Evolutionary conservation across 2,797 vertebrate species (phyloP).

Genomic region (Mycteria americana): DNA sequence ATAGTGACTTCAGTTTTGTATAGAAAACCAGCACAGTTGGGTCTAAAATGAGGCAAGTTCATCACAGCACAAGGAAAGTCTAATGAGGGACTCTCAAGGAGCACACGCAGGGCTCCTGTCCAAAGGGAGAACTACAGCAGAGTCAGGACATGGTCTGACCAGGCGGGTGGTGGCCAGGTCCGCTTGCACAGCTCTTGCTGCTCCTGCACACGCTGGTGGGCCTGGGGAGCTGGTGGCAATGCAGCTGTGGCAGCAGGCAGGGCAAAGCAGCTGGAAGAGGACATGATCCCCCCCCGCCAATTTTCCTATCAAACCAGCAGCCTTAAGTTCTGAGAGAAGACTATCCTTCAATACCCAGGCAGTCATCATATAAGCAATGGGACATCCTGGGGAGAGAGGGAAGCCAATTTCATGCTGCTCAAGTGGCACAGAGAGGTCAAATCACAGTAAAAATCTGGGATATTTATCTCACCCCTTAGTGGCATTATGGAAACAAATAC

Average conservation of each 20-base stretch:
- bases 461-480: not conserved
- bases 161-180: not conserved
- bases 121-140: not conserved
- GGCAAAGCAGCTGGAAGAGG: not conserved
- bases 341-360: not conserved
- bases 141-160: not conserved
- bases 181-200: not conserved
- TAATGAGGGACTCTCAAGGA: not conserved
- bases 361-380: not conserved
- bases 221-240: fast-evolving
- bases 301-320: not conserved
- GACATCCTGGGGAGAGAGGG: not conserved
- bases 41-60: not conserved
- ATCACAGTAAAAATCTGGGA: not conserved
- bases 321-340: not conserved
- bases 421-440: not conserved
- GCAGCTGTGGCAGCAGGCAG: not conserved
- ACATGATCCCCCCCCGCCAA: fast-evolving
- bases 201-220: not conserved
- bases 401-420: not conserved
- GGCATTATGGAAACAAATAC: not conserved
- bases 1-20: not conserved
- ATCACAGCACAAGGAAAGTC: not conserved
- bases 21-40: not conserved
- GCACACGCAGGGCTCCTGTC: not conserved